phyloP scores from a whole-genome alignment of 2,888 invertebrate genomes.

The Thelaira solivaga region DNA sequence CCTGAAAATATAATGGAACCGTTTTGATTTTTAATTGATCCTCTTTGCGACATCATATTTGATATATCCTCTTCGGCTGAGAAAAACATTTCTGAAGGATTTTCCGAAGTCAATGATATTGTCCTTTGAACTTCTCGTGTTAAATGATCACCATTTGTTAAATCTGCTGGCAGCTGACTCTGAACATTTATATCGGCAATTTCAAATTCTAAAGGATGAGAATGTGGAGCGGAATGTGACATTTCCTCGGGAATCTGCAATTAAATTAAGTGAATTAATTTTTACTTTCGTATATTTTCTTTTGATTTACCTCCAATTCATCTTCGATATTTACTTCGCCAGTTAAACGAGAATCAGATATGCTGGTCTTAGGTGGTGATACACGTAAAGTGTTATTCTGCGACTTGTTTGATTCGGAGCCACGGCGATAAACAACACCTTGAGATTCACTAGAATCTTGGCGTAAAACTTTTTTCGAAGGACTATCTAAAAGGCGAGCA shows the following conservation, averaged over 20 bases:
- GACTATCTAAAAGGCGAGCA: conserved; percentile 85
- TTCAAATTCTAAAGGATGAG: conserved; percentile 76
- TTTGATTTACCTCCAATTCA: conserved; percentile 77
- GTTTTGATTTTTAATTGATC: conserved; percentile 74
- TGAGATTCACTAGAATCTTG: conserved; percentile 78
- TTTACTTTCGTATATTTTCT: background rate
- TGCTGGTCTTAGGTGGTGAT: conserved; percentile 87
- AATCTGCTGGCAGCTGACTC: conserved; percentile 62
- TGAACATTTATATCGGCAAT: conserved; percentile 75
- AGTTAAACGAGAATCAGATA: conserved; percentile 90
- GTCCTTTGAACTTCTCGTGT: conserved; percentile 82
- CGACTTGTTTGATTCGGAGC: conserved; percentile 74
- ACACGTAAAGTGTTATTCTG: conserved; percentile 75
- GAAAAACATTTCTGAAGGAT: conserved; percentile 94
- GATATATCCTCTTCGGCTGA: conserved; percentile 93
- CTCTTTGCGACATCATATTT: conserved; percentile 73
- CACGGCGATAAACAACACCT: conserved; percentile 80
- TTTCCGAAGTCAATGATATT: conserved; percentile 91
- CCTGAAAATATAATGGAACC: conserved; percentile 75
- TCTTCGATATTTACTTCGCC: conserved; percentile 82
- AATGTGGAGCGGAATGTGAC: conserved; percentile 77
- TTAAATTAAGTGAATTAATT: background rate
- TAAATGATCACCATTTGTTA: conserved; percentile 70
- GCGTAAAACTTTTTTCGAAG: conserved; percentile 74
- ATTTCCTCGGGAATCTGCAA: conserved; percentile 75